Percentiles rank a stretch among this genome's conserved stretches.
Evolutionary conservation across 2,113 vertebrate species (phyloP).

Genomic region (Hyla sarda): DNA sequence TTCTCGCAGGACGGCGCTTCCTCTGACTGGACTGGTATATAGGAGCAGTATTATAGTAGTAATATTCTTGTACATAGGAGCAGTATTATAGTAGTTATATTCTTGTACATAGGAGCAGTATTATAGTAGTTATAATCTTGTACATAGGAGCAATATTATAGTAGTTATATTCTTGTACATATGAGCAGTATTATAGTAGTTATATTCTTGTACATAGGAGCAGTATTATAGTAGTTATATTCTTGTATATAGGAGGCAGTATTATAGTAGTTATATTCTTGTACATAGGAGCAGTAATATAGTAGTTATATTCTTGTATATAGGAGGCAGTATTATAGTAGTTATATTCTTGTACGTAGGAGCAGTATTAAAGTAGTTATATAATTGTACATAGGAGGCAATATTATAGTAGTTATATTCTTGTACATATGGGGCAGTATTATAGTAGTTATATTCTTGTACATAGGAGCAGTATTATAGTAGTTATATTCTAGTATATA

Average conservation of each 20-base stretch:
- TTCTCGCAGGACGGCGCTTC: no score
- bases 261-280: no score
- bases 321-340: conserved; percentile 3
- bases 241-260: background rate
- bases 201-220: background rate
- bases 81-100: background rate
- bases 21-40: no score
- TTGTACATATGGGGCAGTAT: background rate
- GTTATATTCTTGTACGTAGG: background rate
- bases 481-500: no score
- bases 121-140: background rate
- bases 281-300: no score
- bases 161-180: background rate
- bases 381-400: background rate
- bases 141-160: background rate
- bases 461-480: no score
- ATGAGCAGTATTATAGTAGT: background rate
- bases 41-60: background rate
- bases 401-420: conserved; percentile 10
- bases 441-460: conserved; percentile 4
- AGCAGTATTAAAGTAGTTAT: no score
- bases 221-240: conserved; percentile 11
- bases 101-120: background rate
- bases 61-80: background rate
- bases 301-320: background rate